Base-by-base conservation (phyloP, 2,797 vertebrate species). In the Chelmon rostratus region DNA sequence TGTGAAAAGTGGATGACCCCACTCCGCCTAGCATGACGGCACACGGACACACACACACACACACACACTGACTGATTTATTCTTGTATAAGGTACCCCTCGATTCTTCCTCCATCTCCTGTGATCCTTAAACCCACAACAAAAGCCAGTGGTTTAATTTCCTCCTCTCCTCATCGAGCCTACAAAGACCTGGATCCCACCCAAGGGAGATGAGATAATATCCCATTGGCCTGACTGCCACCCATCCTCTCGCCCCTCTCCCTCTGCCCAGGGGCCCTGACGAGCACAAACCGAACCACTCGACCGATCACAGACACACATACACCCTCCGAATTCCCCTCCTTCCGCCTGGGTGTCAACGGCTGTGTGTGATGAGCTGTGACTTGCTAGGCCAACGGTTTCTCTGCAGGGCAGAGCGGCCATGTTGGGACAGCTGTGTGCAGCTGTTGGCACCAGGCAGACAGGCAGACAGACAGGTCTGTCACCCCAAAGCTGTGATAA, bases 191-290 rank as follows among this genome's bases (percentile, higher is more conserved):
- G 90, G 84, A 91, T 91, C 81, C 89, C 90, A 91, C 90, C 88
- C 92, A 93, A 79, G 88, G 84, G 88, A 87, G 87, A 87, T 89
- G 88, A 94, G 93, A 94, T 94, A 91, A 93, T 90, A 84, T 91
- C 90, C 89, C 80, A 54, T 18, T 70, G 85, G 77, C 83, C 82
- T 46, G 59, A 76, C 82, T 68, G 66, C 86, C 92, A 89, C 89
- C 89, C 86, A 84, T 88, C 84, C 83, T 86, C 78, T 86, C 79
- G 61, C 81, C 65, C 64, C 74, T 79, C 75, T 76, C 64, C 53
- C 28, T 50, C 53, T 67, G 84, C 83, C 91, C 79, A 33, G 72
- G 72, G 91, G 85, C 82, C 75, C 84, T 81, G 86, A 87, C 73
- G 37, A 89, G 77, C 78, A 78, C 86, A 78, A 75, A 92, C 89